Base-by-base conservation (phyloP, 1,140 invertebrate genomes). In the Acromyrmex charruanus region DNA sequence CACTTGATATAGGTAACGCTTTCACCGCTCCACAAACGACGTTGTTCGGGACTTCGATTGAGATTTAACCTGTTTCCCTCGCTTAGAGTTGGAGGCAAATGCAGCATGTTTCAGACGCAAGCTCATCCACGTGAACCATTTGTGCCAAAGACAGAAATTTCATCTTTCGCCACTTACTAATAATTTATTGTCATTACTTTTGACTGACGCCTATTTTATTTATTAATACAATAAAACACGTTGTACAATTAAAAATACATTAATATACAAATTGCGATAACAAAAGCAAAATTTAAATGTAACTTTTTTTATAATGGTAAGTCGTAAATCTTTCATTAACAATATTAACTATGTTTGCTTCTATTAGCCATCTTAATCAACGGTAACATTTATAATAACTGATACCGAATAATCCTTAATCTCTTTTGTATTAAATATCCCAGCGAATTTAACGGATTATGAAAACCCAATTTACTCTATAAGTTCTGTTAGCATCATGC, bases 1-100 rank as follows among this genome's bases (percentile, higher is more conserved):
- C 58, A 85, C 84, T 77, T 66, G 72, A 85, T 75, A 77, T 77
- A 87, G 88, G 69, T 81, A 88, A 66, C 39, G 82, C 66, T 68
- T 85, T 88, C 66, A 31, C 39, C 9, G 69, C 39, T 74, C 44
- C 44, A 61, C 82, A 58, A 65, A 66, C 61, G 66, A 68, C 61
- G 77, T 88, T 88, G 74, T 81, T 74, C 28, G 39, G 39, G 53
- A 75, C 68, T 87, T 75, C 85, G 35, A 82, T 68, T 72, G 69
- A 72, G 59, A 74, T 61, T 69, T 75, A 66, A 55, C 63, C 63
- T 39, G 61, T 21, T 68, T 68, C 58, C 12, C 39, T 28, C 12
- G 18, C 18, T 35, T 14, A 9, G 25, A 74, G 44, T 88, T 74
- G n/a, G 39, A 44, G 16, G 55, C 16, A 25, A 49, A 66, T 35